Conservation (phyloP, 2,113 vertebrate genomes). For the Oreochromis niloticus region DNA sequence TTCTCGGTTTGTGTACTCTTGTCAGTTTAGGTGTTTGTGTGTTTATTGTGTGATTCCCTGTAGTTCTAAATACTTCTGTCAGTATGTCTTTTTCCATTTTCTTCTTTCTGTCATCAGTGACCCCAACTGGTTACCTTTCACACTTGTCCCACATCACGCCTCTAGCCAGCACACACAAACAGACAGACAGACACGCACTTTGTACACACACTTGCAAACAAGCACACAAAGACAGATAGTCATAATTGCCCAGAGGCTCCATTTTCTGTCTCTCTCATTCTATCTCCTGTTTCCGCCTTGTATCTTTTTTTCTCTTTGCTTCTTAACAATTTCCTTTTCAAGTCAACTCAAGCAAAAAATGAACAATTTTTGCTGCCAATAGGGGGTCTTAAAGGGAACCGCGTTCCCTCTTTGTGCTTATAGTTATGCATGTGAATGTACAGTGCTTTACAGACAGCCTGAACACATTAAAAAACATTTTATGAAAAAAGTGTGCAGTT, state of each 20-base stretch:
- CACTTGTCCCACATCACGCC: slow-evolving; percentile 1
- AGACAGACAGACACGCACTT: background rate
- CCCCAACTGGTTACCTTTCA: slow-evolving; percentile 19
- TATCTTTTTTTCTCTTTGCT: background rate
- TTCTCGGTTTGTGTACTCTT: background rate
- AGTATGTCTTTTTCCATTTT: slow-evolving; percentile 6
- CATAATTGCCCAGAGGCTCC: background rate
- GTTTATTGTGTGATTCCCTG: background rate
- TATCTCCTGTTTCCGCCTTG: background rate
- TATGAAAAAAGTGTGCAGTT: background rate
- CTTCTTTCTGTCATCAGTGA: slow-evolving; percentile 9
- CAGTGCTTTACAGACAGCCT: background rate
- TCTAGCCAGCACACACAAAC: background rate
- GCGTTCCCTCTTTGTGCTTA: background rate
- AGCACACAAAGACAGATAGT: background rate
- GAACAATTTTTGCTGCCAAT: slow-evolving; percentile 8
- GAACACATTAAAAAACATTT: background rate
- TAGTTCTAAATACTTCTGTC: background rate
- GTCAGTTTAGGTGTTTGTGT: background rate
- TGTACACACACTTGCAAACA: background rate
- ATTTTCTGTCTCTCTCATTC: slow-evolving; percentile 1
- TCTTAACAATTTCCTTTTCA: background rate
- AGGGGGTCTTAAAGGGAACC: background rate
- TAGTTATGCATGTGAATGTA: background rate
- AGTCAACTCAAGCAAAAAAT: slow-evolving; percentile 30